phyloP scores from a whole-genome alignment of 2,113 vertebrate species.

The Taurulus bubalis region DNA sequence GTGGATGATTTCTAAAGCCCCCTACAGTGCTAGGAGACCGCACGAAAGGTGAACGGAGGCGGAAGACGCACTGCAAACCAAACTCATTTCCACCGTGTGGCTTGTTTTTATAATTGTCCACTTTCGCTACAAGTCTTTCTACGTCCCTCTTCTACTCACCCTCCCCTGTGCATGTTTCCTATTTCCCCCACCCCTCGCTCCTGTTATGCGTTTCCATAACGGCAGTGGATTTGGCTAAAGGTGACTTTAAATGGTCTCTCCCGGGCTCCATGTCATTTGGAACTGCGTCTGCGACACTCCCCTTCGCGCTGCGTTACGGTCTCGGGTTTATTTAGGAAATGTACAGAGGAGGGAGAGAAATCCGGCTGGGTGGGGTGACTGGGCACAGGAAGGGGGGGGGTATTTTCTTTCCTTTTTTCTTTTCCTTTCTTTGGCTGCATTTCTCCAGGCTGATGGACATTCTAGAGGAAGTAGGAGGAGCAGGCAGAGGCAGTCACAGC shows the following conservation, averaged over 20 bases:
- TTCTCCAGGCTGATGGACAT: constrained; percentile 72
- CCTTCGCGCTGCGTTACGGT: constrained; percentile 61
- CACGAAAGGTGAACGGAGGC: constrained; percentile 22
- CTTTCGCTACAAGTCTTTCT: constrained; percentile 1
- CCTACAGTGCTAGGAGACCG: constrained; percentile 13
- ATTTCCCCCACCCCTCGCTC: constrained; percentile 19
- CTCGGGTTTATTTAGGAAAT: constrained; percentile 84
- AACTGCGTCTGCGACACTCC: constrained; percentile 68
- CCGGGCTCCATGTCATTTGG: constrained; percentile 69
- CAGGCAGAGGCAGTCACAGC: constrained; percentile 63
- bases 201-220: constrained; percentile 43
- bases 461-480: constrained; percentile 80
- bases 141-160: constrained; percentile 4
- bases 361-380: constrained; percentile 74
- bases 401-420: constrained; percentile 25
- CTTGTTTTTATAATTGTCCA: constrained; percentile 22
- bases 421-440: constrained; percentile 64
- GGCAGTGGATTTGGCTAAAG: constrained; percentile 56
- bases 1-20: constrained; percentile 56
- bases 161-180: constrained; percentile 27
- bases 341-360: constrained; percentile 78
- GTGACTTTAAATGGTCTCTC: constrained; percentile 71
- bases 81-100: constrained; percentile 32
- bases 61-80: background rate
- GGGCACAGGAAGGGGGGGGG: constrained; percentile 51